phyloP scores from a whole-genome alignment of 2,797 vertebrate species.

The Pantherophis vulpinus region DNA sequence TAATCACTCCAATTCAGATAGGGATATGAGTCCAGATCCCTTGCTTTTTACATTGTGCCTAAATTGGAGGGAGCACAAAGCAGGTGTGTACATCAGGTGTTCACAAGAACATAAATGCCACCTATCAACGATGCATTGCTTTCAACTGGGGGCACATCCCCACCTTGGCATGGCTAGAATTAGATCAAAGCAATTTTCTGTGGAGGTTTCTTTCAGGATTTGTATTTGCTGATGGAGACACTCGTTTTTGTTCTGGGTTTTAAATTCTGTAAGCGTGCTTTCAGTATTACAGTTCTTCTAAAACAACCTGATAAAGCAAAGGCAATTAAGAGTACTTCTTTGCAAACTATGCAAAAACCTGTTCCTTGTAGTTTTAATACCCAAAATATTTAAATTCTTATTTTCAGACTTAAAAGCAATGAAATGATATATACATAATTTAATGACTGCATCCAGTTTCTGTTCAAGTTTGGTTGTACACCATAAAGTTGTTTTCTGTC shows the following conservation, averaged over 20 bases:
- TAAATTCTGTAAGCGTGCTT: slow-evolving; percentile 50
- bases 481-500: slow-evolving; percentile 55
- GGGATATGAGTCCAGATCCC: background rate
- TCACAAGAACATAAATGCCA: background rate
- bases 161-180: background rate
- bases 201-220: slow-evolving; percentile 71
- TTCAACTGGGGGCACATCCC: background rate
- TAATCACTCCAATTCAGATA: background rate
- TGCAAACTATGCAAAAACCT: slow-evolving; percentile 59
- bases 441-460: slow-evolving; percentile 70
- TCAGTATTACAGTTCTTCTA: slow-evolving; percentile 48
- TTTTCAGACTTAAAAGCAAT: slow-evolving; percentile 74
- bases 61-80: background rate
- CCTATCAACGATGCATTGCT: background rate
- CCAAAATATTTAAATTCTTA: slow-evolving; percentile 72
- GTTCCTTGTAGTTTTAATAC: slow-evolving; percentile 64
- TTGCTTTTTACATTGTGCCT: background rate
- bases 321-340: slow-evolving; percentile 58
- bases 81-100: background rate
- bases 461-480: slow-evolving; percentile 68
- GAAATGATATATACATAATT: slow-evolving; percentile 71
- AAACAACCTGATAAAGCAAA: slow-evolving; percentile 64
- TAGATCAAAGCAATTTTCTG: slow-evolving; percentile 29
- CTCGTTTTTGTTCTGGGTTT: slow-evolving; percentile 55
- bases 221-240: slow-evolving; percentile 73